Evolutionary conservation across 2,797 vertebrate species (phyloP).

Genomic region (Graptemys geographica): DNA sequence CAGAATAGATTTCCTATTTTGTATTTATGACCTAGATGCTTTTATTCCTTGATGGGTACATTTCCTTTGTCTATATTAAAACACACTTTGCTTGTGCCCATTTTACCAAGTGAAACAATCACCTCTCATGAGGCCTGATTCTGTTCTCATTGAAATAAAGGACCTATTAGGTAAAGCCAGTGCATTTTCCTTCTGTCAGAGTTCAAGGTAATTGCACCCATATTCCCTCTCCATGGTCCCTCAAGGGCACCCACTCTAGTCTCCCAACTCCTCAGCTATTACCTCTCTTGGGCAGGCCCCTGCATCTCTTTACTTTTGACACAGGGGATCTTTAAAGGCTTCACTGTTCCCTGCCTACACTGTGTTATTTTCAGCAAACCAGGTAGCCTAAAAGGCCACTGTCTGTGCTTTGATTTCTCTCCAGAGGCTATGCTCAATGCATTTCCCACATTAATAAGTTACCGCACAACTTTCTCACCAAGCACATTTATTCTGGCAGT

Average conservation of each 20-base stretch:
- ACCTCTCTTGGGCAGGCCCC: not conserved
- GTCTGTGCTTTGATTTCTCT: not conserved
- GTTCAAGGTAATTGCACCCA: not conserved
- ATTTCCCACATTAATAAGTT: not conserved
- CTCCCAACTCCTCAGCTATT: not conserved
- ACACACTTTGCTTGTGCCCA: not conserved
- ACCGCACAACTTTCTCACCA: not conserved
- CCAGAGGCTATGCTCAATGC: not conserved
- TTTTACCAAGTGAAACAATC: not conserved
- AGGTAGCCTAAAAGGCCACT: not conserved
- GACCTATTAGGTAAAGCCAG: not conserved
- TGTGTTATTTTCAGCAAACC: not conserved
- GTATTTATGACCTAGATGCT: not conserved
- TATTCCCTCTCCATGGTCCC: not conserved
- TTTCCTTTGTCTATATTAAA: not conserved
- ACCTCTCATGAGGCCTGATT: not conserved
- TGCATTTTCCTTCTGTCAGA: not conserved
- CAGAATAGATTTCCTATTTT: not conserved
- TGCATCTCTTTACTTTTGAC: not conserved
- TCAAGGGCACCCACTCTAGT: not conserved
- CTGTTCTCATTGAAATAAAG: not conserved
- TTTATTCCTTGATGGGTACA: not conserved
- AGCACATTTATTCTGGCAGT: not conserved
- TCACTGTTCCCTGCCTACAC: not conserved
- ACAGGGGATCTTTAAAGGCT: not conserved